phyloP scores from a whole-genome alignment of 2,797 vertebrate genomes.

The Melanotaenia trifasciata region DNA sequence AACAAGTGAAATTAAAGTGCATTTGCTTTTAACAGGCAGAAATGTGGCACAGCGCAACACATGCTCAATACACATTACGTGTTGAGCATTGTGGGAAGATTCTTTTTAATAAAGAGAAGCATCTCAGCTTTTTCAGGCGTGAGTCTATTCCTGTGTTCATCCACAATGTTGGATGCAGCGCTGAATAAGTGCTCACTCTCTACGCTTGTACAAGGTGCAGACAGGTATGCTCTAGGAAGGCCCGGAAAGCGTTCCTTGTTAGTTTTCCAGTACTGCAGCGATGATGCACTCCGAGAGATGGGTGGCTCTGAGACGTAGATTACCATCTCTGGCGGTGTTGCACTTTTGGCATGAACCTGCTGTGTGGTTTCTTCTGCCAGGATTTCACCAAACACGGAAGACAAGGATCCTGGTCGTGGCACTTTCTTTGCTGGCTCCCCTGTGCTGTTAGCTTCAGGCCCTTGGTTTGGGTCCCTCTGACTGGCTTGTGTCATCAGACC shows the following conservation, averaged over 20 bases:
- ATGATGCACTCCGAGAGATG: not conserved
- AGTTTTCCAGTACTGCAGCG: not conserved
- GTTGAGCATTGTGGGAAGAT: not conserved
- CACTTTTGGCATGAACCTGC: not conserved
- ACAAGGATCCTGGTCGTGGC: not conserved
- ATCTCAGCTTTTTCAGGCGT: too few relatives aligned
- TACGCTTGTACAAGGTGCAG: not conserved
- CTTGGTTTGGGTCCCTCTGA: constrained; percentile 1
- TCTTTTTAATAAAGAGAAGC: too few relatives aligned
- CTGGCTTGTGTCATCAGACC: not conserved
- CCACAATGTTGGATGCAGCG: not conserved
- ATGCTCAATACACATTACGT: not conserved
- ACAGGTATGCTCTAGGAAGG: not conserved
- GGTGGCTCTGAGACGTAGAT: constrained; percentile 4
- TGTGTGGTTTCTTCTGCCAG: constrained; percentile 2
- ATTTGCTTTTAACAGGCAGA: too few relatives aligned
- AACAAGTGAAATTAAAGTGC: too few relatives aligned
- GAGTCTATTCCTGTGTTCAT: too few relatives aligned
- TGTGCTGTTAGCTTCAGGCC: not conserved
- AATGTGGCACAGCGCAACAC: too few relatives aligned
- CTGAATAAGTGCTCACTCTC: not conserved
- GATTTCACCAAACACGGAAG: not conserved
- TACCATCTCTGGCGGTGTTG: not conserved
- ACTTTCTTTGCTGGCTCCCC: not conserved
- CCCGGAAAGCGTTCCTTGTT: not conserved